These are phyloP conservation scores for Lasioglossum figueresi DNA, from an alignment of 2,888 invertebrate species.

Conservation along the genomic window DNA sequence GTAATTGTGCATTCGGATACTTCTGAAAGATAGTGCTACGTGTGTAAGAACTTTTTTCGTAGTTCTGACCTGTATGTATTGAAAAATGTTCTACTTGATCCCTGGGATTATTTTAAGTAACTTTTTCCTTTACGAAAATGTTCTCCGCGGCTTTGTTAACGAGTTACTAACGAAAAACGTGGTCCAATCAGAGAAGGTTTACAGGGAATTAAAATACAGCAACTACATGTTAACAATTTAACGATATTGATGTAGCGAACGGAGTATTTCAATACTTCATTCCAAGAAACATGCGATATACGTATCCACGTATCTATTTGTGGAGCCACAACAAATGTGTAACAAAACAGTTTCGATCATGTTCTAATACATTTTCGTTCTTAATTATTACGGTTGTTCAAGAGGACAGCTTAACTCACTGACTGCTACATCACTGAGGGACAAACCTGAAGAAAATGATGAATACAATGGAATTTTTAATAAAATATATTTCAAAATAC, in stretches of 20 bases:
- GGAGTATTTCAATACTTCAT: not conserved
- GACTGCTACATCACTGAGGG: not conserved
- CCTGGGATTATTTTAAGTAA: no score
- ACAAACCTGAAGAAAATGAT: not conserved
- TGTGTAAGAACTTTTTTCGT: no score
- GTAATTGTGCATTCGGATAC: no score
- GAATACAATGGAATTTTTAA: not conserved
- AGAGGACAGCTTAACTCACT: not conserved
- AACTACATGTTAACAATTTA: not conserved
- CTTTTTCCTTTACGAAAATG: no score
- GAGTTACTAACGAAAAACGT: no score
- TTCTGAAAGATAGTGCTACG: no score
- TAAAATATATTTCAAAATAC: no score
- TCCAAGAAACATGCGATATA: not conserved
- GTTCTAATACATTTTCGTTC: not conserved
- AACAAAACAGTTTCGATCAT: slow-evolving; percentile 3
- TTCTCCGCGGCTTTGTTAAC: no score
- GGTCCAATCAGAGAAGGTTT: no score
- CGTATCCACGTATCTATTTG: not conserved
- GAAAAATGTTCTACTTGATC: no score
- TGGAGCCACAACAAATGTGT: not conserved
- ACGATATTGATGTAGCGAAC: not conserved
- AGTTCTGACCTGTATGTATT: no score
- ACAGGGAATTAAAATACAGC: no score
- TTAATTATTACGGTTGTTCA: not conserved